Evolutionary conservation across 1,140 invertebrate genomes (phyloP).

Genomic region (Vanessa atalanta): DNA sequence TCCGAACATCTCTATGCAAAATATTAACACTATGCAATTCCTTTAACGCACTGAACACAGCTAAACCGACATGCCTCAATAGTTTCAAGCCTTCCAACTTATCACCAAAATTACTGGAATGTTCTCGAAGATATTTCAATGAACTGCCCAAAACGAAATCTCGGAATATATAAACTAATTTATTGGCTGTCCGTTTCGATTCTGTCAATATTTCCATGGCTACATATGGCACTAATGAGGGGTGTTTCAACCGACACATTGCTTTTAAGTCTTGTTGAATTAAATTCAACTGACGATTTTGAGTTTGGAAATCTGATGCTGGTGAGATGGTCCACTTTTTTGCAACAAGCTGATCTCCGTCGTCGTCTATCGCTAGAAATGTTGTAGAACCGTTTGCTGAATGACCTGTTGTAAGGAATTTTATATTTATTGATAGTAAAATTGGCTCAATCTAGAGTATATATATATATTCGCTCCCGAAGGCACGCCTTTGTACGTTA

Average conservation of each 20-base stretch:
- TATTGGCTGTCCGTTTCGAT: conserved; percentile 77
- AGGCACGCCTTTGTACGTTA: too few species aligned
- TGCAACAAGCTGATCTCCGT: conserved; percentile 58
- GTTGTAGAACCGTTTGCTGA: conserved; percentile 65
- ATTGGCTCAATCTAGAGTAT: background rate
- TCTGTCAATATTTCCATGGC: conserved; percentile 83
- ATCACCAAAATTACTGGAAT: conserved; percentile 42
- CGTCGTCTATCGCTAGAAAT: conserved; percentile 67
- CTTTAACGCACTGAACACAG: conserved; percentile 84
- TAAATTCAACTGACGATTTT: conserved; percentile 69
- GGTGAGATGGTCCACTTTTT: conserved; percentile 81
- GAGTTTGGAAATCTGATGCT: conserved; percentile 56
- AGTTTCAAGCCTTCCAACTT: conserved; percentile 82
- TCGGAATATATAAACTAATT: conserved; percentile 82
- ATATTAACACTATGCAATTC: conserved; percentile 62
- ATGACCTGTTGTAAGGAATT: conserved; percentile 50
- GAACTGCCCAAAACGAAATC: conserved; percentile 82
- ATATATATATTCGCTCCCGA: too few species aligned
- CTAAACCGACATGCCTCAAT: conserved; percentile 83
- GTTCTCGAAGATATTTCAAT: conserved; percentile 55
- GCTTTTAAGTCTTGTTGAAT: conserved; percentile 88
- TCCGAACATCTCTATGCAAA: conserved; percentile 63
- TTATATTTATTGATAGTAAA: background rate
- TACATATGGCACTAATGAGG: conserved; percentile 86
- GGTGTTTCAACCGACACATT: conserved; percentile 84